These are phyloP conservation scores for Asarcornis scutulata DNA, from an alignment of 2,113 vertebrate species.

Conservation along the genomic window DNA sequence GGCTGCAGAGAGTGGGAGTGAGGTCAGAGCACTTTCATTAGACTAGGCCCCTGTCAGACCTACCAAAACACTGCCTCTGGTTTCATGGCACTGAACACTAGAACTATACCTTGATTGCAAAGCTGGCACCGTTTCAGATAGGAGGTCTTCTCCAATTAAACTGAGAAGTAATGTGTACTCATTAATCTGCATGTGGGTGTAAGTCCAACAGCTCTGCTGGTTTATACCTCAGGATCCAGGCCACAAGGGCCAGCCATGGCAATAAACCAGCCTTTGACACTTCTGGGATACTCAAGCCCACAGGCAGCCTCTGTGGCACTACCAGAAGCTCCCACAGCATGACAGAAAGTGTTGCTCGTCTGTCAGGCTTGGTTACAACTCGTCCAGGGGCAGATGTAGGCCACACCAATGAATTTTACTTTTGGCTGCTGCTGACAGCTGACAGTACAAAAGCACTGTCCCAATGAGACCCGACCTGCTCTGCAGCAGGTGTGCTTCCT, in stretches of 20 bases:
- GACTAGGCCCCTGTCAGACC: neutral
- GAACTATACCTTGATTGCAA: neutral
- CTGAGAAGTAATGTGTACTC: neutral
- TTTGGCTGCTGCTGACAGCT: neutral
- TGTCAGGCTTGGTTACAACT: neutral
- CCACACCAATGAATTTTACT: neutral
- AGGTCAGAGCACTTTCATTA: neutral
- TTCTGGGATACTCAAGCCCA: neutral
- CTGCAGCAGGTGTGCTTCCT: neutral
- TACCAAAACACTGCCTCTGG: neutral
- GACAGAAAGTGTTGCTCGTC: neutral
- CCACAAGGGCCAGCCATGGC: rapidly evolving
- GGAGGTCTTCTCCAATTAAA: neutral
- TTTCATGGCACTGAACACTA: neutral
- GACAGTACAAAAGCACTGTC: neutral
- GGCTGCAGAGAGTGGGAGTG: neutral
- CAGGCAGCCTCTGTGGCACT: neutral
- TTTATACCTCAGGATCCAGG: neutral
- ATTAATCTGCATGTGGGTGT: neutral
- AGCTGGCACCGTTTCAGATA: neutral
- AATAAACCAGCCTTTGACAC: neutral
- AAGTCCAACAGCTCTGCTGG: neutral
- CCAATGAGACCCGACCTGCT: neutral
- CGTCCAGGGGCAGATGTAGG: neutral
- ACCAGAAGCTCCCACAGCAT: neutral